A percentile compares a stretch with the other conserved stretches of the same genome.
Evolutionary conservation across 2,113 vertebrate genomes (phyloP).

Genomic region (Nesogale talazaci): DNA sequence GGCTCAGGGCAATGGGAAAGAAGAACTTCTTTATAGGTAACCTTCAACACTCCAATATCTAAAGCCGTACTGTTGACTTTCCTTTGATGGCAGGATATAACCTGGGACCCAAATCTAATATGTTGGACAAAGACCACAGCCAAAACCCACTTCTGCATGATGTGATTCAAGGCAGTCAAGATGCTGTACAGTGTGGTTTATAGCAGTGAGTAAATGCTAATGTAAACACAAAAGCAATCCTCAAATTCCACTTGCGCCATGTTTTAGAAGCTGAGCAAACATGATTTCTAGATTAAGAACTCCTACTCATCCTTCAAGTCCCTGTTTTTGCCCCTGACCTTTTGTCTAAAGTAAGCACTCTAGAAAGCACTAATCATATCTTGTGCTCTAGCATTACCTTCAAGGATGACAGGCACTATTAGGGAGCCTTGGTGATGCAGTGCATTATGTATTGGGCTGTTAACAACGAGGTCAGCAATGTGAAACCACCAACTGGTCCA

Average conservation of each 20-base stretch:
- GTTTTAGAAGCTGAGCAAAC: not conserved
- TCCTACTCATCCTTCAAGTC: not conserved
- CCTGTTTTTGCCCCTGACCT: not conserved
- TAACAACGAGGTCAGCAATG: too few relatives aligned
- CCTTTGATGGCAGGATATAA: not conserved
- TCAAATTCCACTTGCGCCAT: not conserved
- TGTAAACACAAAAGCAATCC: not conserved
- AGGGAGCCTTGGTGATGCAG: too few relatives aligned
- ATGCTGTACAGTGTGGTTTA: not conserved
- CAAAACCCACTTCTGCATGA: not conserved
- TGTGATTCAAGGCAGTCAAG: not conserved
- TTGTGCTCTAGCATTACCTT: not conserved
- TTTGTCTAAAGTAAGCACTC: not conserved
- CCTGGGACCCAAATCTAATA: not conserved
- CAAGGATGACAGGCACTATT: not conserved
- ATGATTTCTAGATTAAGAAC: not conserved
- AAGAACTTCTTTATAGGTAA: constrained; percentile 50
- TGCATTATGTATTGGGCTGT: too few relatives aligned
- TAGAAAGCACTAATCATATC: not conserved
- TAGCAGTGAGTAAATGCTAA: not conserved
- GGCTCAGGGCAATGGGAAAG: constrained; percentile 35
- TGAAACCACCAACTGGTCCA: too few relatives aligned
- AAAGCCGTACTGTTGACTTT: not conserved
- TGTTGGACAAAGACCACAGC: not conserved
- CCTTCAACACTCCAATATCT: not conserved